Evolutionary conservation across 2,113 vertebrate species (phyloP).

Genomic region (Serinus canaria): DNA sequence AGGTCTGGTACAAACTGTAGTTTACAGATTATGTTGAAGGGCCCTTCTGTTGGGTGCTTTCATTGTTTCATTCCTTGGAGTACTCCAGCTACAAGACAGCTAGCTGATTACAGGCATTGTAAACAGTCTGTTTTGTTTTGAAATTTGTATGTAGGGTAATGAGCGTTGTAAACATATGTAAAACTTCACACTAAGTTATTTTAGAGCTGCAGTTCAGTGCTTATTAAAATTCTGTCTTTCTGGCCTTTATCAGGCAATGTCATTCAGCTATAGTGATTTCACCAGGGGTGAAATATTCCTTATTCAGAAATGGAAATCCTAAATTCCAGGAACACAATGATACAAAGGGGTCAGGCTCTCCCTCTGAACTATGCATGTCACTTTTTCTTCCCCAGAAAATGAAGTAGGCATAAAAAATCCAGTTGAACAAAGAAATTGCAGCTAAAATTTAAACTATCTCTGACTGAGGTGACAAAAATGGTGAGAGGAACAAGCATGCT

Average conservation of each 20-base stretch:
- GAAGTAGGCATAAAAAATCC: constrained; percentile 3
- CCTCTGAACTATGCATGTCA: not conserved
- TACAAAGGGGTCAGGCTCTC: not conserved
- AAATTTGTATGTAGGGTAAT: constrained; percentile 24
- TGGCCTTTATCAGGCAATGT: constrained; percentile 8
- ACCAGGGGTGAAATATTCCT: constrained; percentile 38
- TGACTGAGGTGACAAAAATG: not conserved
- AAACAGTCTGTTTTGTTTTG: constrained; percentile 52
- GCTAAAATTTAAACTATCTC: constrained; percentile 23
- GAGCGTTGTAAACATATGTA: constrained; percentile 55
- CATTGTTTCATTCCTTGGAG: constrained; percentile 42
- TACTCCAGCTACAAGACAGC: constrained; percentile 7
- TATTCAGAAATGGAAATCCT: constrained; percentile 57
- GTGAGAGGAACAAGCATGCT: not conserved
- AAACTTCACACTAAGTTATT: constrained; percentile 30
- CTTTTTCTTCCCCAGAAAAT: not conserved
- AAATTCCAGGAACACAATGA: constrained; percentile 23
- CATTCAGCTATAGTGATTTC: constrained; percentile 55
- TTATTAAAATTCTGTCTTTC: constrained; percentile 59
- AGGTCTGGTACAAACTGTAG: constrained; percentile 22
- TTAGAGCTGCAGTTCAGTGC: not conserved
- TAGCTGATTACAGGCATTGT: constrained; percentile 41
- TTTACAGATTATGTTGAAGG: constrained; percentile 47
- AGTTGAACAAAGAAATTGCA: not conserved
- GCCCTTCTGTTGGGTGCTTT: not conserved